A percentile compares a stretch with the other conserved stretches of the same genome.
Evolutionary conservation across 2,888 invertebrate genomes (phyloP).

Genomic region (Nephrotoma appendiculata): DNA sequence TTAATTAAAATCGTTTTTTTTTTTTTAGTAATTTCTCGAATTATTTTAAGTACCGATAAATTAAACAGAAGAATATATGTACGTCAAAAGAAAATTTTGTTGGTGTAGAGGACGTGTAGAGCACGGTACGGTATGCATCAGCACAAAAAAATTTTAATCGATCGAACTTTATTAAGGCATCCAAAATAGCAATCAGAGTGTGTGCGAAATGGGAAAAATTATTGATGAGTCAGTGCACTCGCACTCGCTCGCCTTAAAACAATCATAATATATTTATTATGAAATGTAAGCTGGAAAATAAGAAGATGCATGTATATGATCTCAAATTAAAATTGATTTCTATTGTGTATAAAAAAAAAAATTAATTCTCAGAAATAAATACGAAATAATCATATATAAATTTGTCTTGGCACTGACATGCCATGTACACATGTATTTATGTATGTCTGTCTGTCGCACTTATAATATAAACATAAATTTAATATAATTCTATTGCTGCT

Average conservation of each 20-base stretch:
- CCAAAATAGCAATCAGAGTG: not conserved
- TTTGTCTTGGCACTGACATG: not conserved
- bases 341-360: not conserved
- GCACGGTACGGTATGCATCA: not conserved
- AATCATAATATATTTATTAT: not conserved
- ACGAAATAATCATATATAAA: not conserved
- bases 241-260: not conserved
- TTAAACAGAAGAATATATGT: not conserved
- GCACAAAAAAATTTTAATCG: not conserved
- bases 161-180: not conserved
- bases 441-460: not conserved
- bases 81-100: not conserved
- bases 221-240: not conserved
- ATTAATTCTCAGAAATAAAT: not conserved
- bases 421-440: not conserved
- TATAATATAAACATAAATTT: not conserved
- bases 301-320: not conserved
- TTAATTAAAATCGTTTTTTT: not conserved
- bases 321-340: not conserved
- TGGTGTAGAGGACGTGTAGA: not conserved
- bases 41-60: not conserved
- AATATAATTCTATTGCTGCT: not conserved
- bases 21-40: not conserved
- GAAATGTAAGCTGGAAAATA: not conserved
- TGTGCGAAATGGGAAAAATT: not conserved